Base-by-base conservation (phyloP, 1,140 invertebrate genomes). In the Diorhabda sublineata region DNA sequence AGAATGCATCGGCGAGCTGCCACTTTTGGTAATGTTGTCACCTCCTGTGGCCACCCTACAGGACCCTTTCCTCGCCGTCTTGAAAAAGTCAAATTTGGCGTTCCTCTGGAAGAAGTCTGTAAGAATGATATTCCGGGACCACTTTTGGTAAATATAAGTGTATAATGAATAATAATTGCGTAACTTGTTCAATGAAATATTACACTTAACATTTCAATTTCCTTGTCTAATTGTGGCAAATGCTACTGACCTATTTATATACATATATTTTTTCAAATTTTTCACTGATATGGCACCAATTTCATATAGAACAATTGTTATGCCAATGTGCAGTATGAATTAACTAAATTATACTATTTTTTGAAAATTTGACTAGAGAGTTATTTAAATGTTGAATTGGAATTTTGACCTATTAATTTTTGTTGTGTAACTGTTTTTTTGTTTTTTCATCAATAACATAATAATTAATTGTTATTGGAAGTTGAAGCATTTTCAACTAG, bases 31-130 rank as follows among this genome's bases (percentile, higher is more conserved):
- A 94, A 92, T 83, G 92, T 94, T 77, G 92, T 95, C 71, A 94
- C 93, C 69, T 94, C 92, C 70, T 95, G 93, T 82, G 92, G 88
- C 71, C 92, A 90, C 84, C 90, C 89, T 42, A 87, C 83, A 61
- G 88, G 81, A 61, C 92, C 91, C 42, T 93, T 93, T 80, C 89
- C 91, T 2, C 86, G 92, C 74, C 85, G 92, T 78, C 85, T 95
- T 68, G 93, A 95, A 84, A 95, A 95, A 87, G 95, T 97, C 7
- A 97, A 96, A 82, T 97, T 97, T 84, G 94, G 94, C 69, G 91
- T 91, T 69, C 89, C 92, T 26, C 83, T 96, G 47, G 90, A 93
- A 75, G 92, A 95, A 87, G 93, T 96, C 57, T 97, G 94, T 83
- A 94, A 95, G 81, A 92, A 93, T 81, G 94, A 95, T 83, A 94